Base-by-base conservation (phyloP, 2,888 invertebrate species). In the Plutella xylostella region DNA sequence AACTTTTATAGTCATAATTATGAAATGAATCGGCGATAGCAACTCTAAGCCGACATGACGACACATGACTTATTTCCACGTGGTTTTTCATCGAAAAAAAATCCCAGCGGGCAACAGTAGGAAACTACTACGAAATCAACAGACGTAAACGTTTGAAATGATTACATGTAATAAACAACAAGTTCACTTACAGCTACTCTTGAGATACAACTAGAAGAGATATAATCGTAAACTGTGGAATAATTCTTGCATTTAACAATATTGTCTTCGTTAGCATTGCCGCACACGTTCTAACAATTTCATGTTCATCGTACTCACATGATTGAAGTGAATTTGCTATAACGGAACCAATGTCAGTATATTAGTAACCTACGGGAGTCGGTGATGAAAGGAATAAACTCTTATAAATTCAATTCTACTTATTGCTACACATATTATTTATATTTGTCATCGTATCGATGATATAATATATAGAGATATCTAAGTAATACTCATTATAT, bases 211-310 rank as follows among this genome's bases (percentile, higher is more conserved):
- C 66, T 72, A 69, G 61, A 63, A 65, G 65, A 33, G 57, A 65
- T 39, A 57, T 59, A 55, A 60, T 65, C 70, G 72, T 74, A 79
- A 75, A 79, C 77, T 73, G 78, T 78, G 74, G 67, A 77, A 72
- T 68, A 76, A 68, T 64, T 67, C 64, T 76, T 76, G 76, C 69
- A 57, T 71, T 69, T 70, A 82, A 80, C 79, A 82, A 80, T 83
- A 83, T 82, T 82, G 82, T 83, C 83, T 72, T 77, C 61, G 61
- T 66, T 80, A 76, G 67, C 75, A 75, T 77, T 75, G 72, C 75
- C 68, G 63, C 60, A 63, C 17, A 34, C 33, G n/a, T 67, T 55
- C 63, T 45, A 49, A 51, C 51, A 47, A 49, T 48, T 41, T 30
- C 18, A 7, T 22, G n/a, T 15, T 15, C 34, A 34, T 9, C 3